Evolutionary conservation across 2,888 invertebrate genomes (phyloP).

Genomic region (Aphodius granarius): DNA sequence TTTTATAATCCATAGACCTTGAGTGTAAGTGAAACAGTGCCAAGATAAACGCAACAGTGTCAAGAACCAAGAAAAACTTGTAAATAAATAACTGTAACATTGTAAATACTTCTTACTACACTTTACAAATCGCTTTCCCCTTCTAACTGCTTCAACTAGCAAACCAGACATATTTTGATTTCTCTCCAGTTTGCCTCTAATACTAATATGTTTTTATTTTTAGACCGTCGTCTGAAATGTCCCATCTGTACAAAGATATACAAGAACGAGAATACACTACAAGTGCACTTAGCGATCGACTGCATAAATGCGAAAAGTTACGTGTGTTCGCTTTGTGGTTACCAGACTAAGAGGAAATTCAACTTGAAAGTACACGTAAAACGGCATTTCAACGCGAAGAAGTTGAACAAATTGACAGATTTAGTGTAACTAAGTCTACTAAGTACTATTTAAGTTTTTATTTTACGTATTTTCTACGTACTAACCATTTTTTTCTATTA

Average conservation of each 20-base stretch:
- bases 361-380: slow-evolving; percentile 27
- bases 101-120: neutral
- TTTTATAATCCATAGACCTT: too few relatives aligned
- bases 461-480: neutral
- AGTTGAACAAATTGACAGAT: neutral
- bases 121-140: neutral
- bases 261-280: slow-evolving; percentile 30
- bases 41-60: too few relatives aligned
- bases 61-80: neutral
- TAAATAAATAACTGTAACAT: neutral
- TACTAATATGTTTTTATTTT: neutral
- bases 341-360: slow-evolving; percentile 26
- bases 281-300: slow-evolving; percentile 25
- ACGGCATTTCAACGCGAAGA: slow-evolving; percentile 20
- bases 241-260: slow-evolving; percentile 28
- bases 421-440: neutral
- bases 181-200: too few relatives aligned
- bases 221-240: slow-evolving; percentile 17
- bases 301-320: slow-evolving; percentile 28
- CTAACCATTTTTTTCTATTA: too few relatives aligned
- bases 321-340: slow-evolving; percentile 24
- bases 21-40: too few relatives aligned
- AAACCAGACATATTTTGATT: slow-evolving; percentile 6
- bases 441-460: neutral
- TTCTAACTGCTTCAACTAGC: neutral